Evolutionary conservation across 2,888 invertebrate genomes (phyloP), one percentile per base, ranked within the genome.

Genomic region (Drosophila colorata): DNA sequence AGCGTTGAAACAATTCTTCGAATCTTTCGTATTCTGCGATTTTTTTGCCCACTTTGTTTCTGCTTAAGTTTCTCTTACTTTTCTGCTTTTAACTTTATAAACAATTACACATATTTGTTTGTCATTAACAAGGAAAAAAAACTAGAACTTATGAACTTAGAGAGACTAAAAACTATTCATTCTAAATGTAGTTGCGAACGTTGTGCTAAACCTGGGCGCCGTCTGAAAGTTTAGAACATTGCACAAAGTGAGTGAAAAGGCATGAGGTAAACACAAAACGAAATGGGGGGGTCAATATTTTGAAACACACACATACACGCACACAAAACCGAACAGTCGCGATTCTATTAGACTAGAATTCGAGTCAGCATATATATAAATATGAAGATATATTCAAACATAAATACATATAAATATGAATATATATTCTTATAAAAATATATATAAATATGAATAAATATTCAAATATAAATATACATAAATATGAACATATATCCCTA

Each of bases 1-100:
- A 69, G 59, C 66, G 61, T 67, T 59, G 70, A 78, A 87, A 87
- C 77, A 83, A 83, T 88, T 88, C 87, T 88, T 80, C 74, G 87
- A 83, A 83, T 87, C 41, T 49, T 67, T 66, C 51, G 33, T 49
- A 37, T n/a, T 55, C 43, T 47, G 48, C 48, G 23, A 58, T 59
- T 65, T 43, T 43, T 23, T 31, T 13, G 31, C 11, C 49, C 37
- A 20, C 33, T 46, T 25, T 51, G 55, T 56, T 33, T 57, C 46
- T 37, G 48, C 49, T 28, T 47, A 25, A 14, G 20, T 40, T 25
- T 41, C 49, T 48, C 49, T 28, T 47, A 25, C 14, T 14, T 40
- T 25, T 41, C 49, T 48, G 18, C 16, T 4, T 28, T 14, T 31
- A 40, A 52, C 8, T 38, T 16, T 41, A 66, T 66, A 65, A 63